Evolutionary conservation across 2,113 vertebrate genomes (phyloP).

Genomic region (Varanus salvator): DNA sequence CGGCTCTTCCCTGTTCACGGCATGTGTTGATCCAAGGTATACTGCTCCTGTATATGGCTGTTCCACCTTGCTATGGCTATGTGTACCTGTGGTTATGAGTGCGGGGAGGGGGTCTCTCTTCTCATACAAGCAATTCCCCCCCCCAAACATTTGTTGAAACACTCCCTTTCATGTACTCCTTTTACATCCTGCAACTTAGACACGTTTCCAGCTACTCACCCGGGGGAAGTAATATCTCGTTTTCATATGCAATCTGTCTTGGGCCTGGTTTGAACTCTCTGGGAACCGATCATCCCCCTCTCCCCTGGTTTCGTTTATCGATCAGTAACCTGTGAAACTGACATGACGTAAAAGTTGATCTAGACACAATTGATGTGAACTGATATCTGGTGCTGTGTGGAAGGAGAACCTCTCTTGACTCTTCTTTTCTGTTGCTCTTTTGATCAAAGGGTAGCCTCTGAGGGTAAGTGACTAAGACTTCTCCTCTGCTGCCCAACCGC

Average conservation of each 20-base stretch:
- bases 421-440: constrained; percentile 90
- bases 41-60: background rate
- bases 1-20: too few species aligned
- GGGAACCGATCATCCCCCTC: constrained; percentile 38
- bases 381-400: constrained; percentile 70
- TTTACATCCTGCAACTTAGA: background rate
- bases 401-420: constrained; percentile 87
- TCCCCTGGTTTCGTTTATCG: background rate
- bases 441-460: constrained; percentile 90
- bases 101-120: constrained; percentile 46
- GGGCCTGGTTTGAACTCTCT: background rate
- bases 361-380: constrained; percentile 68
- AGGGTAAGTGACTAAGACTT: constrained; percentile 92
- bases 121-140: too few species aligned
- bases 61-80: background rate
- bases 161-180: background rate
- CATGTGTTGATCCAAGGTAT: background rate
- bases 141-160: background rate
- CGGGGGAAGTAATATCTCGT: background rate
- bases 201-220: constrained; percentile 38
- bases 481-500: constrained; percentile 87
- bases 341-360: constrained; percentile 24
- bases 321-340: constrained; percentile 17
- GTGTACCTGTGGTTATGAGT: background rate
- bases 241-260: constrained; percentile 23